Base-by-base conservation (phyloP, 2,113 vertebrate genomes). In the Hippocampus abdominalis region DNA sequence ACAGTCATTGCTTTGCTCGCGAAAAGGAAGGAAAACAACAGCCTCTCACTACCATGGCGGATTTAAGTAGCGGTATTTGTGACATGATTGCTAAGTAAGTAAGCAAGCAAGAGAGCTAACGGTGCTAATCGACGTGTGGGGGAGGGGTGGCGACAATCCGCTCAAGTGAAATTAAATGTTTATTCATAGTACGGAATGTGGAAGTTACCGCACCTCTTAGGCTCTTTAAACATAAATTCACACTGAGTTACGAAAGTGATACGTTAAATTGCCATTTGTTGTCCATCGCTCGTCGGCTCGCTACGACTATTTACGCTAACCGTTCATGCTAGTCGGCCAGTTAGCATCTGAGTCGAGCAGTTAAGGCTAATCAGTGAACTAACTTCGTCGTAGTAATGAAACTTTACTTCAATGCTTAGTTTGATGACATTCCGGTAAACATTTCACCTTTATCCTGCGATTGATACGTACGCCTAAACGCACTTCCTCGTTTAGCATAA, bases 1-100 rank as follows among this genome's bases (percentile, higher is more conserved):
- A 94, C 84, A 94, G 93, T 94, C 93, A 94, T 90, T 94, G 93
- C 88, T 94, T 94, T 91, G 93, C 93, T 88, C 92, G 93, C 82
- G 93, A 94, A 88, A 94, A 94, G 88, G 93, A 93, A 92, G 92
- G 92, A 91, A 93, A 93, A 91, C 84, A 79, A 49, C 88, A 90
- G 81, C 75, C 74, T 72, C 56, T 73, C 57, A 81, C 48, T 67
- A 86, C 72, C 75, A 93, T 94, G 92, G 91, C 89, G 77, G 79
- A 92, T 83, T 85, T 93, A 79, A 92, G 84, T 88, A 91, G 86
- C 74, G 87, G 89, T 89, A 91, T 92, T 75, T 90, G 89, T 90
- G 91, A 93, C 88, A 90, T 90, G 90, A 92, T 92, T 83, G 91
- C 88, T 78, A 93, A 91, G 92, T 92, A 90, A 93, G 91, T 92